Conservation (phyloP, 2,888 invertebrate species). For the Eupithecia pulchellata region DNA sequence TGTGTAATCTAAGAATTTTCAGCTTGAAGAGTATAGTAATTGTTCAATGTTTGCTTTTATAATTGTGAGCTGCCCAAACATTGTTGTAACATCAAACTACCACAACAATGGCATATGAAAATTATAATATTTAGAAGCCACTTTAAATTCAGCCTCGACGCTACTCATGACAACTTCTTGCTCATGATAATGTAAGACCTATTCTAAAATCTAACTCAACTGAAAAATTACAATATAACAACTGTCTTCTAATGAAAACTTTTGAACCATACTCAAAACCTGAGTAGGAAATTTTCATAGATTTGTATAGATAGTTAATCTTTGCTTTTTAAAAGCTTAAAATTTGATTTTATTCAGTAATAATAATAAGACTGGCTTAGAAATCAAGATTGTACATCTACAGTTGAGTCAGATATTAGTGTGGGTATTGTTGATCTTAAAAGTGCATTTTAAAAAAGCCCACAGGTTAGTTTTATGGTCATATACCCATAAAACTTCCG, state of each 20-base stretch:
- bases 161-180: slow-evolving; percentile 65
- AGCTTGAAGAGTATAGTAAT: background rate
- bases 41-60: background rate
- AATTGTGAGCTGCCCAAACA: background rate
- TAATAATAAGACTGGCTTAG: background rate
- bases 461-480: background rate
- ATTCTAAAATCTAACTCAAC: slow-evolving; percentile 10
- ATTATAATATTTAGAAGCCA: slow-evolving; percentile 27
- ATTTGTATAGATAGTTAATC: no score
- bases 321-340: background rate
- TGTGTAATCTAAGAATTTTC: no score
- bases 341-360: background rate
- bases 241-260: background rate
- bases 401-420: slow-evolving; percentile 6
- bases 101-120: background rate
- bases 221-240: background rate
- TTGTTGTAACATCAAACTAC: background rate
- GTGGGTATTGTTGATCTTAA: background rate
- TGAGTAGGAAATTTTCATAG: background rate
- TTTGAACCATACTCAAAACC: background rate
- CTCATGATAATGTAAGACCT: background rate
- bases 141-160: slow-evolving; percentile 56
- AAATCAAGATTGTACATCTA: background rate
- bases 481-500: background rate
- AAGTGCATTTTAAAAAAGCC: background rate